A percentile compares a stretch with the other conserved stretches of the same genome.
phyloP scores from a whole-genome alignment of 2,797 vertebrate genomes.

The Brachymystax lenok region DNA sequence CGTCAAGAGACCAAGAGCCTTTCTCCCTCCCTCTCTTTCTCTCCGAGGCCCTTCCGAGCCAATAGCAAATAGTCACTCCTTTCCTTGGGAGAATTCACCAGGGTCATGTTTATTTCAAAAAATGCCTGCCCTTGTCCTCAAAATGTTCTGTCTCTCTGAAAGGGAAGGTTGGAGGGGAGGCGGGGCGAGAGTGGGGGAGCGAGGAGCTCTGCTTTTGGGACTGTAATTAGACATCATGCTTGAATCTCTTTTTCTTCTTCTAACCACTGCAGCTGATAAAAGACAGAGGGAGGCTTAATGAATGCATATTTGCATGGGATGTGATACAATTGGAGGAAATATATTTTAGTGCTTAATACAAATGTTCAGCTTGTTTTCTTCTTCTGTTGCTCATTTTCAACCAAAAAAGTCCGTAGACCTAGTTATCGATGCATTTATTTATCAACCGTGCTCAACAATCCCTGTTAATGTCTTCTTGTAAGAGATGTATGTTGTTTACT shows the following conservation, averaged over 20 bases:
- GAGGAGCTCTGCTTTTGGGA: constrained; percentile 59
- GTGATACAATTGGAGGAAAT: constrained; percentile 59
- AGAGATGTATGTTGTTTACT: not conserved
- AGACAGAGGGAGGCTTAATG: constrained; percentile 61
- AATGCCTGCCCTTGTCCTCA: constrained; percentile 73
- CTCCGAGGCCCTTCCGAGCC: constrained; percentile 63
- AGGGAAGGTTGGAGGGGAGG: constrained; percentile 49
- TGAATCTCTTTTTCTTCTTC: constrained; percentile 28
- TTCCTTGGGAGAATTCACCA: constrained; percentile 64
- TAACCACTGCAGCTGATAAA: constrained; percentile 46
- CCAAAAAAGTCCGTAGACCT: not conserved
- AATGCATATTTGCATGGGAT: constrained; percentile 52
- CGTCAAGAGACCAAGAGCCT: constrained; percentile 60
- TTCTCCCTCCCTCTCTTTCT: not conserved
- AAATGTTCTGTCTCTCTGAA: constrained; percentile 16
- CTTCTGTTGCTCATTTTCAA: constrained; percentile 3
- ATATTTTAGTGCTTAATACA: constrained; percentile 25
- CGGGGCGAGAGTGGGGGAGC: constrained; percentile 20
- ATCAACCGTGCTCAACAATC: not conserved
- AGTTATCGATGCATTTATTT: not conserved
- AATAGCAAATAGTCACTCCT: constrained; percentile 52
- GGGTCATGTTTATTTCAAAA: constrained; percentile 76
- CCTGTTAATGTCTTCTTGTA: not conserved
- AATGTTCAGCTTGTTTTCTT: not conserved
- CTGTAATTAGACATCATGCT: constrained; percentile 73